Percentiles rank a stretch among this genome's conserved stretches.
Evolutionary conservation across 2,797 vertebrate genomes (phyloP).

Genomic region (Eremophila alpestris): DNA sequence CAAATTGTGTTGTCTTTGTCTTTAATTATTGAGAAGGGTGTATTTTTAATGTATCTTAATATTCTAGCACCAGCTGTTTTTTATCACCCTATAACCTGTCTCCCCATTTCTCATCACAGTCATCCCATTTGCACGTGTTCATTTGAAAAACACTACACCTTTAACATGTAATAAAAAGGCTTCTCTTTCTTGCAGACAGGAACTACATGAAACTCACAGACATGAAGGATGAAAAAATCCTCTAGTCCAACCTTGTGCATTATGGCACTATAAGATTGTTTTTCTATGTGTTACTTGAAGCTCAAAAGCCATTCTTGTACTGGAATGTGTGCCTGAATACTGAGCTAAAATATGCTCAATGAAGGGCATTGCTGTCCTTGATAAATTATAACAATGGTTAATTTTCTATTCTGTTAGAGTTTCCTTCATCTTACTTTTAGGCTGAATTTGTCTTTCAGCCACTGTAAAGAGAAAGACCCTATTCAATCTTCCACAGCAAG

Average conservation of each 20-base stretch:
- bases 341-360: not conserved
- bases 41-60: not conserved
- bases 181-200: not conserved
- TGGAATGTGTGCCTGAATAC: not conserved
- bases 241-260: not conserved
- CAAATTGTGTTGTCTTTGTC: not conserved
- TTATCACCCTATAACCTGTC: not conserved
- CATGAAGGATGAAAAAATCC: not conserved
- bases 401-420: not conserved
- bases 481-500: not conserved
- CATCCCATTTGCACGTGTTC: not conserved
- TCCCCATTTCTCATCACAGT: not conserved
- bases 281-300: not conserved
- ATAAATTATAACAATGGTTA: constrained; percentile 2
- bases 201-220: not conserved
- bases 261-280: not conserved
- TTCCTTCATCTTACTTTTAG: not conserved
- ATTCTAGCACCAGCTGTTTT: not conserved
- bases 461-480: not conserved
- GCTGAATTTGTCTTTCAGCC: constrained; percentile 20
- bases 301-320: not conserved
- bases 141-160: not conserved
- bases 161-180: not conserved
- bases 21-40: not conserved
- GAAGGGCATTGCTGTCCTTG: not conserved